Evolutionary conservation across 1,140 invertebrate species (phyloP), one percentile per base, ranked within the genome.

Genomic region (Ceratina calcarata): DNA sequence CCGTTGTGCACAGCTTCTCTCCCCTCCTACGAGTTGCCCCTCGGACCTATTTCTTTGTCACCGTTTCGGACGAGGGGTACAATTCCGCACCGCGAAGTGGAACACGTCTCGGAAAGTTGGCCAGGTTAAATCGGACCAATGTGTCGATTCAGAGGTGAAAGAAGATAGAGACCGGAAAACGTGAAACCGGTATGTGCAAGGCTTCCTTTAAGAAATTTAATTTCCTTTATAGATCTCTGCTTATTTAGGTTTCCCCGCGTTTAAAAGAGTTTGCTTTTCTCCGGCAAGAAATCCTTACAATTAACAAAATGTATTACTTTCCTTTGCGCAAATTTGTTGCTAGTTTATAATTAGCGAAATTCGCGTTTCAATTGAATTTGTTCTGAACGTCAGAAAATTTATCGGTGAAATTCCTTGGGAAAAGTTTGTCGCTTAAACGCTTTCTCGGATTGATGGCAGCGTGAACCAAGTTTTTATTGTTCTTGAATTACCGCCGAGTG

Each of bases 1-100:
- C 15, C 16, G 66, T 68, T 66, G 37, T 15, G 37, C 32, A 66
- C 37, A 20, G 64, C 64, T 66, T 66, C 32, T 37, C 27, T 65
- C 32, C 12, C n/a, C 27, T 65, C 27, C 27, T 37, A 2, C 32
- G 32, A 66, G 37, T 66, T 49, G 45, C n/a, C 7, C n/a, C 15
- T 2, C 3, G n/a, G 32, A n/a, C 13, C 18, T 37, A n/a, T n/a
- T 65, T 65, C 32, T 65, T n/a, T 65, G 12, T 45, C 64, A 7
- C n/a, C n/a, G 20, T 65, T 65, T 37, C 18, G n/a, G 20, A 4
- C 18, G 8, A n/a, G 27, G 27, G 16, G 32, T 57, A 12, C 10
- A 20, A n/a, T 20, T 0, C 57, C 18, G 27, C 8, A 16, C 20
- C 16, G 18, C 3, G 8, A 32, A 32, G 15, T 0, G 22, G 22